These are phyloP conservation scores for Bugula neritina DNA, from an alignment of 2,888 invertebrate species.

Conservation along the genomic window DNA sequence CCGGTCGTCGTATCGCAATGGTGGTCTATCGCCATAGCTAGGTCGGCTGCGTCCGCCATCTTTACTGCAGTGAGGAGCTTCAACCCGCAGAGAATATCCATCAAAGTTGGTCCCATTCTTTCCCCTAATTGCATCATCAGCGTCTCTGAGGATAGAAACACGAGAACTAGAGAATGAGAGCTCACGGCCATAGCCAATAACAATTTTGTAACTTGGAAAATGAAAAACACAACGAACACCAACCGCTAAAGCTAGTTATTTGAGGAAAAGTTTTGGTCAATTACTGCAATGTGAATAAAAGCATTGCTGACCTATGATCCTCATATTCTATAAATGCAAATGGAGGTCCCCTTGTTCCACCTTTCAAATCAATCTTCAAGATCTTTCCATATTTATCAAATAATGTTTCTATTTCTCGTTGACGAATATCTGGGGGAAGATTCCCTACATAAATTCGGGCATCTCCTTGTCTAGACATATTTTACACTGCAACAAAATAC, in stretches of 20 bases:
- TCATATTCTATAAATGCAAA: slow-evolving; percentile 99
- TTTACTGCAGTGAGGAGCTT: slow-evolving; percentile 79
- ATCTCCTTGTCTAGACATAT: slow-evolving; percentile 7
- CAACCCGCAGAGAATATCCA: slow-evolving; percentile 93
- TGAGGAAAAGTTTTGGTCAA: no score
- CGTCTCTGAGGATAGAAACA: slow-evolving; percentile 70
- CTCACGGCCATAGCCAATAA: no score
- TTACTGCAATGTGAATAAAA: no score
- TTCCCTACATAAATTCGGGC: slow-evolving; percentile 89
- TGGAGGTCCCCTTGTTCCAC: slow-evolving; percentile 83
- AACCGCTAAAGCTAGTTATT: no score
- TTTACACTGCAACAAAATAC: no score
- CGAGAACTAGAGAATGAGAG: no score
- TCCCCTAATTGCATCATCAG: slow-evolving; percentile 92
- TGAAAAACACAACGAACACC: no score
- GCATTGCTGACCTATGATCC: slow-evolving; percentile 96
- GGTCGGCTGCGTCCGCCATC: slow-evolving; percentile 36
- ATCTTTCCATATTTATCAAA: slow-evolving; percentile 99
- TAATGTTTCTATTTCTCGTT: slow-evolving; percentile 95
- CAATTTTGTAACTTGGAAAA: no score
- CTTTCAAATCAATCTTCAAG: slow-evolving; percentile 94
- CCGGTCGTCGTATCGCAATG: slow-evolving; percentile 6
- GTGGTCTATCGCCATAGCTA: slow-evolving; percentile 56
- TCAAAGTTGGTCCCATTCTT: slow-evolving; percentile 98
- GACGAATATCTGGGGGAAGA: slow-evolving; percentile 93